Evolutionary conservation across 2,113 vertebrate genomes (phyloP), one percentile per base, ranked within the genome.

Genomic region (Rousettus leschenaultii): DNA sequence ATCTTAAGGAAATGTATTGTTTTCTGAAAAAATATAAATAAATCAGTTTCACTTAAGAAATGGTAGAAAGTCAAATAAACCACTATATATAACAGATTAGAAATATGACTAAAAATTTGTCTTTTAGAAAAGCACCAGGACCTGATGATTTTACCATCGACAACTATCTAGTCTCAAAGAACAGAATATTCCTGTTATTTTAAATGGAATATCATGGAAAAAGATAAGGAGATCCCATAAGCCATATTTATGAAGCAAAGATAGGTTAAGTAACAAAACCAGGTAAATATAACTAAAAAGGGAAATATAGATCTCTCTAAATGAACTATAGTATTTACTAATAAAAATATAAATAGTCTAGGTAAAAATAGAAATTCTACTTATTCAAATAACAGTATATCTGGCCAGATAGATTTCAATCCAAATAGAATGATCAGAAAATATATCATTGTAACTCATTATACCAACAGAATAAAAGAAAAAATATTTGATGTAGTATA

Each of bases 381-480:
- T 94, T 94, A 66, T 75, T 94, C n/a, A 88, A 94, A 73, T 89
- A 73, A 55, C 16, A 89, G 22, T 38, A 45, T 66, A 45, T 16
- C 4, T 66, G 78, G 1, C 13, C 57, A 74, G 63, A n/a, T 35
- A 57, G n/a, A 45, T 65, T 94, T 90, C 66, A 95, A 85, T 77
- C 19, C 70, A 77, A 40, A 74, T 78, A 51, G 26, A 82, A 77
- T 70, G 19, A 48, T 61, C 68, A 53, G 45, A 12, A 38, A 84
- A 63, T 86, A 75, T 15, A 59, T 78, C 16, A 45, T 21, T 10
- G 33, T 83, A 74, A 35, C 89, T 82, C 28, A 3, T 73, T 74
- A 83, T 15, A 63, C 22, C 11, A 16, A 65, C 28, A 82, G 45
- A 61, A 61, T 61, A 79, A 80, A 61, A 40, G n/a, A 73, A 74